Conservation (phyloP, 2,797 vertebrate species). For the Chrosomus eos region DNA sequence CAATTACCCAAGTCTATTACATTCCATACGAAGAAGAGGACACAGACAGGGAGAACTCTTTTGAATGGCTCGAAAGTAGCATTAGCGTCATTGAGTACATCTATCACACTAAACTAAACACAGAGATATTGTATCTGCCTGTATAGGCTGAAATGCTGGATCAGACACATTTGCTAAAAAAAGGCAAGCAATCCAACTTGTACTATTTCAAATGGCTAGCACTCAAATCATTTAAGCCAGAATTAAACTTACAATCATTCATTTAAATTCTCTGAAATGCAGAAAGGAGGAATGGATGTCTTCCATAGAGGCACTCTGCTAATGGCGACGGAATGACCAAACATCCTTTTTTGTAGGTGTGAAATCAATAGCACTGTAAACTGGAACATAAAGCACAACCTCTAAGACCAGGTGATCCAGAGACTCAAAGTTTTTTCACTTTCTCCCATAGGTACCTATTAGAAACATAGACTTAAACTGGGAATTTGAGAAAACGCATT, state of each 20-base stretch:
- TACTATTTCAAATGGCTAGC: slow-evolving; percentile 33
- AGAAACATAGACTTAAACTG: slow-evolving; percentile 27
- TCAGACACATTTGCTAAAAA: slow-evolving; percentile 51
- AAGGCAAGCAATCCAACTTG: slow-evolving; percentile 34
- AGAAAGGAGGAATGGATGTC: not conserved
- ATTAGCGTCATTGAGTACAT: slow-evolving; percentile 58
- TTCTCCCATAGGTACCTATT: slow-evolving; percentile 17
- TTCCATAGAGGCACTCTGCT: not conserved
- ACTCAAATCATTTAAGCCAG: slow-evolving; percentile 47
- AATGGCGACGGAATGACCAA: slow-evolving; percentile 29
- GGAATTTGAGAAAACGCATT: slow-evolving; percentile 21
- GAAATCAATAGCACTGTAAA: slow-evolving; percentile 26
- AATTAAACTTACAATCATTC: slow-evolving; percentile 45
- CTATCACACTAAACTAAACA: slow-evolving; percentile 55
- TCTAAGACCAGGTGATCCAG: slow-evolving; percentile 23
- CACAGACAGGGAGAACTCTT: slow-evolving; percentile 52
- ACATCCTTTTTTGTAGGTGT: not conserved
- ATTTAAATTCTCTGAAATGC: slow-evolving; percentile 47
- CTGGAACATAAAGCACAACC: slow-evolving; percentile 18
- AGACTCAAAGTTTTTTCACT: slow-evolving; percentile 5
- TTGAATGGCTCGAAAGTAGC: slow-evolving; percentile 44
- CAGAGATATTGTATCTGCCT: slow-evolving; percentile 56
- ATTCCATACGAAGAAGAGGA: slow-evolving; percentile 29
- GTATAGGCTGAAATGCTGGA: slow-evolving; percentile 46
- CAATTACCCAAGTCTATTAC: slow-evolving; percentile 55